A percentile compares a stretch with the other conserved stretches of the same genome.
Evolutionary conservation across 2,113 vertebrate genomes (phyloP).

Genomic region (Monopterus albus): DNA sequence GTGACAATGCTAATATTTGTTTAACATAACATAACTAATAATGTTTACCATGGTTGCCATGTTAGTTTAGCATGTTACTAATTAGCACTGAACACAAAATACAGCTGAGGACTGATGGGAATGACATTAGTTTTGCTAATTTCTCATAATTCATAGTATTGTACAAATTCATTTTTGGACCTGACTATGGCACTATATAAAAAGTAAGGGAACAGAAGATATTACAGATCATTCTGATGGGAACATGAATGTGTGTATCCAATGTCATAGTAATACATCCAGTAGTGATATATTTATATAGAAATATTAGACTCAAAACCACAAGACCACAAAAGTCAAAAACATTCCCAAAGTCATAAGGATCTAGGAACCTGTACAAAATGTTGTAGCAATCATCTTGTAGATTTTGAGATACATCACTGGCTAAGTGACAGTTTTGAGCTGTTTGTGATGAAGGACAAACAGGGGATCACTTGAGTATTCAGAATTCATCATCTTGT

Average conservation of each 20-base stretch:
- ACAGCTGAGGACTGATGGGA: not conserved
- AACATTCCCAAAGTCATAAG: not conserved
- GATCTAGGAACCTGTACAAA: not conserved
- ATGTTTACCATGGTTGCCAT: not conserved
- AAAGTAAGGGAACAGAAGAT: not conserved
- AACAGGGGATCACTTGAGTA: not conserved
- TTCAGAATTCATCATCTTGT: not conserved
- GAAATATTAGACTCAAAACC: not conserved
- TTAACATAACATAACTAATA: no score
- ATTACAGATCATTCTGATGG: not conserved
- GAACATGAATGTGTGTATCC: not conserved
- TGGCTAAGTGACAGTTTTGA: not conserved
- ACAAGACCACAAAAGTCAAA: not conserved
- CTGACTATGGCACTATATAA: not conserved
- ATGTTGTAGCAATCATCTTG: not conserved
- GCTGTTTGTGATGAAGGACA: not conserved
- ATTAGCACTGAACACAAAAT: not conserved
- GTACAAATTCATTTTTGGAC: no score
- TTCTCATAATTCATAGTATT: not conserved
- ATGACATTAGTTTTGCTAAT: not conserved
- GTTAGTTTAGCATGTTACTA: not conserved
- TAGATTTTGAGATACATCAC: no score
- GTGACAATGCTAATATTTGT: not conserved
- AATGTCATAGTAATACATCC: not conserved
- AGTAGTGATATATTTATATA: not conserved